Percentiles rank a stretch among this genome's conserved stretches.
Conservation (phyloP, 2,113 vertebrate genomes). For the Misgurnus mizolepis region DNA sequence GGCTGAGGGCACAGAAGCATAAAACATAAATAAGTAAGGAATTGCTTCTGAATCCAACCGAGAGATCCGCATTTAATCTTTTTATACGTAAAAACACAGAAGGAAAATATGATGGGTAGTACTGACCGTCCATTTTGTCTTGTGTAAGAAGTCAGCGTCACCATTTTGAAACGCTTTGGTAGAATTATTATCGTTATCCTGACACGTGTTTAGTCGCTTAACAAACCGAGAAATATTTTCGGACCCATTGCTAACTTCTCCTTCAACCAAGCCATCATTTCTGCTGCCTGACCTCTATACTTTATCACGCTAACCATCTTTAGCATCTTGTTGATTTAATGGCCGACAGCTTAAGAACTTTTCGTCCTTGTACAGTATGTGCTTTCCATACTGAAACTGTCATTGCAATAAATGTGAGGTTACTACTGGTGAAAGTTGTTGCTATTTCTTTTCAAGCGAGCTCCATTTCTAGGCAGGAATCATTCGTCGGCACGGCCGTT, state of each 20-base stretch:
- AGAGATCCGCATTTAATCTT: constrained; percentile 17
- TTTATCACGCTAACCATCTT: neutral
- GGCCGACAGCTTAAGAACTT: neutral
- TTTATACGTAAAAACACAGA: constrained; percentile 31
- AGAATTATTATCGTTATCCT: neutral
- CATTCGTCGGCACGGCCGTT: constrained; percentile 34
- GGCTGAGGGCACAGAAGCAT: neutral
- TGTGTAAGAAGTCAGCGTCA: neutral
- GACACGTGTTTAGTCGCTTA: neutral
- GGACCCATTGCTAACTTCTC: neutral
- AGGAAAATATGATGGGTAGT: constrained; percentile 40
- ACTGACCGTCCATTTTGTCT: constrained; percentile 55
- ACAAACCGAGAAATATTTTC: constrained; percentile 10
- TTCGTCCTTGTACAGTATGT: constrained; percentile 12
- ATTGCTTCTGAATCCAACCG: constrained; percentile 20
- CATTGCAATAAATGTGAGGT: constrained; percentile 26
- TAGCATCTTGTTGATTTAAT: constrained; percentile 27
- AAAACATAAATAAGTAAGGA: constrained; percentile 30
- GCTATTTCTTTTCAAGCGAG: constrained; percentile 46
- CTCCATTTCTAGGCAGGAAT: constrained; percentile 37
- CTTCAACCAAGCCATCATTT: constrained; percentile 14
- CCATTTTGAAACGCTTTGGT: constrained; percentile 50
- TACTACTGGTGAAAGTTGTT: constrained; percentile 39
- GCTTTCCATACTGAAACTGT: constrained; percentile 30
- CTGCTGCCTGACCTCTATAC: neutral